These are phyloP conservation scores for Gambusia yucatana DNA, from an alignment of 2,797 vertebrate genomes.

Conservation along the genomic window DNA sequence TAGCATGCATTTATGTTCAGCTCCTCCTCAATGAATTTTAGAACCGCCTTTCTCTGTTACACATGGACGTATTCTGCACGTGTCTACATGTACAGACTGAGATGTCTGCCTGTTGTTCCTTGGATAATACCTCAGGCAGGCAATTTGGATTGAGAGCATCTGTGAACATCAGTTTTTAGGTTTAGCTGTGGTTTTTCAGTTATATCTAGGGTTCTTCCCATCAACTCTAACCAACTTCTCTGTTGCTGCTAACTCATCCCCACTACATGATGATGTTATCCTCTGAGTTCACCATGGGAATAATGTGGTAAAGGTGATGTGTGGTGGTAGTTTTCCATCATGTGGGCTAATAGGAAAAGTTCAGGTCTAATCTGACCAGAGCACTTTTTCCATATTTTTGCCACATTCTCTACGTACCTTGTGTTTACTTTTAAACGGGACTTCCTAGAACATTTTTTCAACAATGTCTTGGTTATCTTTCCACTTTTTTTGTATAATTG, in stretches of 20 bases:
- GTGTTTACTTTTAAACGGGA: neutral
- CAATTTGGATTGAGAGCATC: neutral
- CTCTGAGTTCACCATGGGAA: neutral
- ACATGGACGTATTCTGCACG: neutral
- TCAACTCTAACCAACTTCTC: neutral
- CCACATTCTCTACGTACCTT: neutral
- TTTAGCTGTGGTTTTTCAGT: neutral
- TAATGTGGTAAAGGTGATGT: neutral
- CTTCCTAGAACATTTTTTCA: neutral
- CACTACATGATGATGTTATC: neutral
- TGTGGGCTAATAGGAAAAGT: neutral
- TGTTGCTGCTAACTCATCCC: neutral
- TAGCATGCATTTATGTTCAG: neutral
- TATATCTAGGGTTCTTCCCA: neutral
- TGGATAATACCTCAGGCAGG: neutral
- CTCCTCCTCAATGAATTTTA: neutral
- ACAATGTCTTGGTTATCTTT: neutral
- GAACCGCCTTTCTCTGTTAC: neutral
- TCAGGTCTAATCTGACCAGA: neutral
- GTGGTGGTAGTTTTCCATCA: neutral
- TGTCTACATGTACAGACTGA: neutral
- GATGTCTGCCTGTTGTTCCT: neutral
- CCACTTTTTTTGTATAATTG: neutral
- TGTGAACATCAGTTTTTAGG: neutral
- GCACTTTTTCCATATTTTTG: neutral